A percentile compares a stretch with the other conserved stretches of the same genome.
phyloP scores from a whole-genome alignment of 2,888 invertebrate genomes.

The Linyphia triangularis region DNA sequence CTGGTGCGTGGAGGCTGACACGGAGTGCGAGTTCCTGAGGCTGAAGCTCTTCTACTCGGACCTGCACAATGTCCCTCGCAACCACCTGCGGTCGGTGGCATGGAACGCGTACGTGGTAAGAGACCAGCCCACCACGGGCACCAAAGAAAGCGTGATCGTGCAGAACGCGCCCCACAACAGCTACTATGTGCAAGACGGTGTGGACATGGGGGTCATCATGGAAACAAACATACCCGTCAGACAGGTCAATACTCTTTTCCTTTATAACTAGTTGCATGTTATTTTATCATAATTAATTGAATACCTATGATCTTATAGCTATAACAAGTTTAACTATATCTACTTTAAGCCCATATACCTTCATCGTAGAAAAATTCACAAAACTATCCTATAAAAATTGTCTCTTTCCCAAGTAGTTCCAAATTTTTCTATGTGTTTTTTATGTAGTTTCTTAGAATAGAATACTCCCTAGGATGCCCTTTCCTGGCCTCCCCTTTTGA shows the following conservation, averaged over 20 bases:
- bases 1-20: slow-evolving; percentile 88
- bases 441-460: no score
- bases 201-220: slow-evolving; percentile 88
- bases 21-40: slow-evolving; percentile 87
- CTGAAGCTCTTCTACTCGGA: slow-evolving; percentile 85
- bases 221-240: slow-evolving; percentile 88
- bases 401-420: no score
- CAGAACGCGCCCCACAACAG: slow-evolving; percentile 88
- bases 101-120: slow-evolving; percentile 77
- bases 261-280: no score
- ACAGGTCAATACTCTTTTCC: slow-evolving; percentile 85
- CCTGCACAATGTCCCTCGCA: slow-evolving; percentile 88
- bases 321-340: no score
- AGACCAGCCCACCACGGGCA: slow-evolving; percentile 80
- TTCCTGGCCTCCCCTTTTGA: no score
- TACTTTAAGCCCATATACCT: no score
- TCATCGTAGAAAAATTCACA: no score
- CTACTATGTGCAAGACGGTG: slow-evolving; percentile 89
- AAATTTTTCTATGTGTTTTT: no score
- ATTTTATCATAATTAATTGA: no score
- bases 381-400: no score
- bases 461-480: no score
- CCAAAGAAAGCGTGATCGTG: slow-evolving; percentile 84
- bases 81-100: slow-evolving; percentile 84
- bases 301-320: no score